Conservation (phyloP, 2,888 invertebrate genomes). For the Spicauda simplicius region DNA sequence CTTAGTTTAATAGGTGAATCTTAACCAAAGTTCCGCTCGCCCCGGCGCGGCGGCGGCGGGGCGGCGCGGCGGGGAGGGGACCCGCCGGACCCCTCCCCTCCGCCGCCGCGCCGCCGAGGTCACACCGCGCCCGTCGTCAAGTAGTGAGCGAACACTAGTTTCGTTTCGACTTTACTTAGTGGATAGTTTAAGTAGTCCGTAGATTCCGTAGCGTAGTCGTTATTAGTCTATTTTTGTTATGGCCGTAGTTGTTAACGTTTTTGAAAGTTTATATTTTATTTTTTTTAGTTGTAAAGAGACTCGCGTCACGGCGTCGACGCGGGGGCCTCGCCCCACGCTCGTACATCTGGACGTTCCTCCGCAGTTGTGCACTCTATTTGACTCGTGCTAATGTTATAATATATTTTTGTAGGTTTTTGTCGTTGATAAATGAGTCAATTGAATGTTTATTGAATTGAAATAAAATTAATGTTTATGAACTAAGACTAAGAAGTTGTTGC, state of each 20-base stretch:
- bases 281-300: slow-evolving; percentile 74
- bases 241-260: slow-evolving; percentile 84
- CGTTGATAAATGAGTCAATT: slow-evolving; percentile 84
- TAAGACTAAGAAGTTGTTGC: slow-evolving; percentile 84
- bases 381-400: slow-evolving; percentile 81
- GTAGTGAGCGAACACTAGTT: slow-evolving; percentile 79
- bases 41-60: slow-evolving; percentile 50
- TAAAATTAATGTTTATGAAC: slow-evolving; percentile 80
- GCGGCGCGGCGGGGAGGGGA: slow-evolving; percentile 29
- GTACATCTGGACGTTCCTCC: slow-evolving; percentile 56
- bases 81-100: slow-evolving; percentile 41
- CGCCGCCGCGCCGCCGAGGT: slow-evolving; percentile 40
- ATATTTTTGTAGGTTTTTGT: slow-evolving; percentile 84
- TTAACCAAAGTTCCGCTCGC: slow-evolving; percentile 78
- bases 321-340: slow-evolving; percentile 47
- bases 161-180: slow-evolving; percentile 79
- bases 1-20: slow-evolving; percentile 79
- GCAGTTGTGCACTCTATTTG: slow-evolving; percentile 59
- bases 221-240: slow-evolving; percentile 84
- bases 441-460: slow-evolving; percentile 82
- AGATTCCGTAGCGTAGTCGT: slow-evolving; percentile 81
- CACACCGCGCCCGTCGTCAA: slow-evolving; percentile 60
- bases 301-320: slow-evolving; percentile 62
- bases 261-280: slow-evolving; percentile 78
- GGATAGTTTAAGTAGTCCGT: slow-evolving; percentile 79